These are phyloP conservation scores for Pogonocherus hispidulus DNA, from an alignment of 2,888 invertebrate species.

Conservation along the genomic window DNA sequence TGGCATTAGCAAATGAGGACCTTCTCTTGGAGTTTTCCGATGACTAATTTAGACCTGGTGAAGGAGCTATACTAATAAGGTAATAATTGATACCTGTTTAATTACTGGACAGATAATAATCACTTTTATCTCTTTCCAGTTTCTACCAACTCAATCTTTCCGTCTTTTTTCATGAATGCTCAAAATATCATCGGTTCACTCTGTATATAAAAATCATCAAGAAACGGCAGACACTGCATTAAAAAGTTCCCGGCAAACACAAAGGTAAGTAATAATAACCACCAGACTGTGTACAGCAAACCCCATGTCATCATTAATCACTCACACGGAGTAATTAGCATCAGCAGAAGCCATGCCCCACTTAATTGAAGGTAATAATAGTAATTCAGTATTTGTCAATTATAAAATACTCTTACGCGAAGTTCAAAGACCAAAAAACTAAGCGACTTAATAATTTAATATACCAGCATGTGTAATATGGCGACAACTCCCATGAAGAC, in stretches of 20 bases:
- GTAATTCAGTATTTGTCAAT: constrained; percentile 14
- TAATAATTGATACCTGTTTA: no score
- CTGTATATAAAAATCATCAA: not conserved
- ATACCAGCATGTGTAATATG: constrained; percentile 31
- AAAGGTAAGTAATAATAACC: not conserved
- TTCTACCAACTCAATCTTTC: not conserved
- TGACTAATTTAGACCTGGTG: no score
- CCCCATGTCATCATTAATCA: constrained; percentile 9
- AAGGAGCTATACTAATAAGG: no score
- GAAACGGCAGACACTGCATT: not conserved
- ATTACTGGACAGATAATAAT: no score
- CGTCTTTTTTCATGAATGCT: not conserved
- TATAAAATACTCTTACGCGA: constrained; percentile 1
- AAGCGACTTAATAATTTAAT: constrained; percentile 19
- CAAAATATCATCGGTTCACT: no score
- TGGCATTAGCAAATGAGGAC: no score
- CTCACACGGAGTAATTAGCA: constrained; percentile 17
- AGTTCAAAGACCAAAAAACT: constrained; percentile 2
- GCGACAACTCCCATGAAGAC: constrained; percentile 30
- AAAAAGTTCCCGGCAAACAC: not conserved
- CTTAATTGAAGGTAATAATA: constrained; percentile 20
- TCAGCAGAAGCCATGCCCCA: constrained; percentile 15
- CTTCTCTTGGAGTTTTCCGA: no score
- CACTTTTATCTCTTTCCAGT: not conserved
- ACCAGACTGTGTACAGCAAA: constrained; percentile 9